phyloP scores from a whole-genome alignment of 2,797 vertebrate species.

The Syndactyla subalaris region DNA sequence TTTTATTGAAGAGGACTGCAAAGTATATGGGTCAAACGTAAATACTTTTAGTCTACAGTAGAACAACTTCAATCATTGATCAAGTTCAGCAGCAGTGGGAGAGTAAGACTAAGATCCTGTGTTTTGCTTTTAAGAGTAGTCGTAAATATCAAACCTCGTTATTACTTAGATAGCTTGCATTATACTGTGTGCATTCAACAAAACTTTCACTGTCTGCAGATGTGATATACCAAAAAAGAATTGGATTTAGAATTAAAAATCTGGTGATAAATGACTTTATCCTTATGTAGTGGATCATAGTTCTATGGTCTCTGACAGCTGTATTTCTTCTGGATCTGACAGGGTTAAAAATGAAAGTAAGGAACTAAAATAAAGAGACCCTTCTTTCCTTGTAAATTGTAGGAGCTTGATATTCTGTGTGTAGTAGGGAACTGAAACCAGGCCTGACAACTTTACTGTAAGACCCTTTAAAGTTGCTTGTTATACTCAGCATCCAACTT shows the following conservation, averaged over 20 bases:
- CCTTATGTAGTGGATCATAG: not conserved
- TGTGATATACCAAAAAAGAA: not conserved
- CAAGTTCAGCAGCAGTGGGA: not conserved
- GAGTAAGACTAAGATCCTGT: not conserved
- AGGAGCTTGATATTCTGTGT: not conserved
- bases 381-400: not conserved
- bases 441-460: not conserved
- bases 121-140: not conserved
- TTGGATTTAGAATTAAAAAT: not conserved
- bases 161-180: not conserved
- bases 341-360: not conserved
- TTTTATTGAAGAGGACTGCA: not conserved
- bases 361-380: not conserved
- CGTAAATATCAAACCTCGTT: not conserved
- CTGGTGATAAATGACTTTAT: not conserved
- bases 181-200: not conserved
- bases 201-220: not conserved
- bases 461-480: not conserved
- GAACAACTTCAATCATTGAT: not conserved
- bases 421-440: conserved; percentile 11
- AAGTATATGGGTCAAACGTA: not conserved
- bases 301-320: not conserved
- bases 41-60: not conserved
- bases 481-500: not conserved
- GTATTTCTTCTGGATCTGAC: not conserved